Evolutionary conservation across 2,888 invertebrate species (phyloP).

Genomic region (Leptinotarsa tumamoca): DNA sequence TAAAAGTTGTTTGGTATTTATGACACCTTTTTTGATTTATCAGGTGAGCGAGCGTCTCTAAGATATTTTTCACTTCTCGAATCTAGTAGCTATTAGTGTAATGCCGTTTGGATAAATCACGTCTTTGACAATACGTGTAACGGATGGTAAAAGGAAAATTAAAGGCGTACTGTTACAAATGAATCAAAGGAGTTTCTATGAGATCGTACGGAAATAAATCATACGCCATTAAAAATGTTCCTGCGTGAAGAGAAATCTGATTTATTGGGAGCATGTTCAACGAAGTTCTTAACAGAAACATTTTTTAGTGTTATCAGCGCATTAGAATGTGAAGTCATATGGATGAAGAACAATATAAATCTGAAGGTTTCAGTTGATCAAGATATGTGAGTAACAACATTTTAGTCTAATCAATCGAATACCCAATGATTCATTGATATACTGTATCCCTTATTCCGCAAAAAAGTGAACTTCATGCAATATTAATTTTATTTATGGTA

Average conservation of each 20-base stretch:
- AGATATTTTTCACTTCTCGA: slow-evolving; percentile 24
- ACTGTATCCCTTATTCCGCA: too few species aligned
- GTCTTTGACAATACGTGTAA: slow-evolving; percentile 11
- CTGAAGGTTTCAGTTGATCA: too few species aligned
- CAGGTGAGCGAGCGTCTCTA: not conserved
- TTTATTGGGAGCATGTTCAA: not conserved
- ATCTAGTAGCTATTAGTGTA: slow-evolving; percentile 23
- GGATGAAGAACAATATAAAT: too few species aligned
- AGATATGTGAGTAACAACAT: too few species aligned
- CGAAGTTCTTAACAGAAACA: too few species aligned
- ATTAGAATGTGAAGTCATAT: too few species aligned
- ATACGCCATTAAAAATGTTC: not conserved
- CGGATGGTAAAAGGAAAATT: not conserved
- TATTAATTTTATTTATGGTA: too few species aligned
- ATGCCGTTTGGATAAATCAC: slow-evolving; percentile 23
- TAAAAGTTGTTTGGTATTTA: slow-evolving; percentile 39
- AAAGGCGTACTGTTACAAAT: not conserved
- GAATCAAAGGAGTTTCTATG: not conserved
- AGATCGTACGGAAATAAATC: not conserved
- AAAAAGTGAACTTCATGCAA: too few species aligned
- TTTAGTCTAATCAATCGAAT: too few species aligned
- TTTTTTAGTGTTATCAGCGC: too few species aligned
- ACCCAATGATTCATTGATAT: too few species aligned
- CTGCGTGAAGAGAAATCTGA: not conserved
- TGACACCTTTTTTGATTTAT: slow-evolving; percentile 40